A percentile compares a stretch with the other conserved stretches of the same genome.
These are phyloP conservation scores for Xylocampa areola DNA, from an alignment of 2,888 invertebrate genomes.

Conservation along the genomic window DNA sequence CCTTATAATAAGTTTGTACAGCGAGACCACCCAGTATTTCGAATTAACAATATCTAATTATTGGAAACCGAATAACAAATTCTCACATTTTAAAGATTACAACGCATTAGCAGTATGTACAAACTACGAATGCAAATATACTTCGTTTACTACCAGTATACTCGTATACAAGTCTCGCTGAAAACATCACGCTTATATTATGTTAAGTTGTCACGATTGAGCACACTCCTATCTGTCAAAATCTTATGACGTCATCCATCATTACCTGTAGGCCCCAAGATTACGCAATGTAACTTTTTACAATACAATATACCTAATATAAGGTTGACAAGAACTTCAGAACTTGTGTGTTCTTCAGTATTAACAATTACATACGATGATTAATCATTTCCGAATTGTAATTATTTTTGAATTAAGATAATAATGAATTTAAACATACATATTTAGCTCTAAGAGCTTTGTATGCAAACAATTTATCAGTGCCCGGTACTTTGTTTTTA, in stretches of 20 bases:
- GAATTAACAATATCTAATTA: background rate
- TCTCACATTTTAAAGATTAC: constrained; percentile 12
- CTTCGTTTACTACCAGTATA: background rate
- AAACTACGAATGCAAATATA: background rate
- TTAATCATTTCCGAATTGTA: constrained; percentile 10
- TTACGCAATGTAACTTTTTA: constrained; percentile 35
- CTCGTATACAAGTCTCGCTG: constrained; percentile 4
- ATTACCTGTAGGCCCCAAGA: constrained; percentile 16
- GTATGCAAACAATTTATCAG: too few relatives aligned
- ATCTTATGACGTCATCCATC: constrained; percentile 35
- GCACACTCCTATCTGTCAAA: constrained; percentile 27
- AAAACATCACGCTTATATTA: constrained; percentile 25
- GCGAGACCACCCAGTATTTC: too few relatives aligned
- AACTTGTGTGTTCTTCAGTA: constrained; percentile 22
- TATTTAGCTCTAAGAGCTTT: too few relatives aligned
- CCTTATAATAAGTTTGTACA: too few relatives aligned
- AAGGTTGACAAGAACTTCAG: constrained; percentile 18
- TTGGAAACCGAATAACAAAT: constrained; percentile 6
- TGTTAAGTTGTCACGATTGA: constrained; percentile 22
- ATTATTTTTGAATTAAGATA: constrained; percentile 10
- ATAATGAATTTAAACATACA: too few relatives aligned
- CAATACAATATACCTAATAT: constrained; percentile 19
- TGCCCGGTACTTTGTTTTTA: background rate
- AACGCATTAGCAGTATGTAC: background rate
- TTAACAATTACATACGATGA: constrained; percentile 28